These are phyloP conservation scores for Meloidogyne hapla DNA, from an alignment of 1,140 invertebrate species.

Conservation along the genomic window DNA sequence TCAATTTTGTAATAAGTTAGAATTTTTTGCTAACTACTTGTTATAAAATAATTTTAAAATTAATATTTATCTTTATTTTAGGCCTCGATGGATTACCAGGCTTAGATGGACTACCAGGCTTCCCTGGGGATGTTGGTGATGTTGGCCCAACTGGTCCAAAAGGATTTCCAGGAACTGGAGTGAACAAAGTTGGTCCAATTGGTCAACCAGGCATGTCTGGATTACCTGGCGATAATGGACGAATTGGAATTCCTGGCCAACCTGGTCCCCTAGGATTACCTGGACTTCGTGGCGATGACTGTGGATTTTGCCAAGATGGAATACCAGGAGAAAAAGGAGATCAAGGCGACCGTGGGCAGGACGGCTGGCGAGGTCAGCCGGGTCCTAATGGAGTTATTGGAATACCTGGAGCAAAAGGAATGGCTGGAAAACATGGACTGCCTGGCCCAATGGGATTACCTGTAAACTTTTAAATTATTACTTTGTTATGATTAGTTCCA, in stretches of 20 bases:
- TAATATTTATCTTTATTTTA: conserved; percentile 36
- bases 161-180: conserved; percentile 62
- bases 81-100: conserved; percentile 55
- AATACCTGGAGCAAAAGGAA: conserved; percentile 40
- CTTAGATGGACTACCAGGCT: conserved; percentile 55
- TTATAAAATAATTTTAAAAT: background rate
- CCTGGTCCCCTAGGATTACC: conserved; percentile 30
- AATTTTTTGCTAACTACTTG: too few species aligned
- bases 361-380: conserved; percentile 36
- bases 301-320: conserved; percentile 53
- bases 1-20: too few species aligned
- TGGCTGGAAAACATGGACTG: conserved; percentile 38
- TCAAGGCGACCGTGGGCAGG: conserved; percentile 35
- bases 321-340: conserved; percentile 39
- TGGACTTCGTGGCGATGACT: conserved; percentile 43
- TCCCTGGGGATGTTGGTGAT: conserved; percentile 60
- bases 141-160: conserved; percentile 53
- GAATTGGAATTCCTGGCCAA: conserved; percentile 55
- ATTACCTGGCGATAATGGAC: conserved; percentile 56
- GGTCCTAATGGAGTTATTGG: conserved; percentile 39
- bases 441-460: conserved; percentile 40
- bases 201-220: conserved; percentile 54
- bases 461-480: conserved; percentile 40
- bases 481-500: too few species aligned
- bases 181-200: conserved; percentile 57